Evolutionary conservation across 2,113 vertebrate species (phyloP).

Genomic region (Galemys pyrenaicus): DNA sequence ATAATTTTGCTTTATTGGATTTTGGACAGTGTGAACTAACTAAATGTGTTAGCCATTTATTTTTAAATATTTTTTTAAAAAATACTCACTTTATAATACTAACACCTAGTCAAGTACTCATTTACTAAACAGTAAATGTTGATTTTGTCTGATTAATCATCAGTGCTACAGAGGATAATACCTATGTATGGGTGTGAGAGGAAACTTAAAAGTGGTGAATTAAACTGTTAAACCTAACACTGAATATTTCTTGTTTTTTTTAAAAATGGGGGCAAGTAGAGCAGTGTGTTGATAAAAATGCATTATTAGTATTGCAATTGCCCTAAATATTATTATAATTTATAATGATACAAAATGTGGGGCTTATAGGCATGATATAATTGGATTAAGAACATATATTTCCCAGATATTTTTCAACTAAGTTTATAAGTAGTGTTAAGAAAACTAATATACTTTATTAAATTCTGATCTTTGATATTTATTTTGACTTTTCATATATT

Average conservation of each 20-base stretch:
- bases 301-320: background rate
- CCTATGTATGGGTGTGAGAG: background rate
- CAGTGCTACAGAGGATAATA: slow-evolving; percentile 2
- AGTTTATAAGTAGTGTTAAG: background rate
- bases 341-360: background rate
- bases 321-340: slow-evolving; percentile 15
- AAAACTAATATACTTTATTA: slow-evolving; percentile 1
- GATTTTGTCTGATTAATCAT: slow-evolving; percentile 44
- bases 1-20: background rate
- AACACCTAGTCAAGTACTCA: background rate
- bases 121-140: background rate
- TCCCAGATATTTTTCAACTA: background rate
- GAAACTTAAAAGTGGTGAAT: background rate
- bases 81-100: background rate
- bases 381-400: background rate
- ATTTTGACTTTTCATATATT: background rate
- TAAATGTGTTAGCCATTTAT: too few relatives aligned
- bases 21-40: background rate
- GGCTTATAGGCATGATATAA: background rate
- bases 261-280: background rate
- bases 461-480: slow-evolving; percentile 45
- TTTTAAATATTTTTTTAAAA: too few relatives aligned
- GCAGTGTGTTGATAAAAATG: background rate
- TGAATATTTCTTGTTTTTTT: background rate
- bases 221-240: background rate